Conservation (phyloP, 1,140 invertebrate species). For the Sitodiplosis mosellana region DNA sequence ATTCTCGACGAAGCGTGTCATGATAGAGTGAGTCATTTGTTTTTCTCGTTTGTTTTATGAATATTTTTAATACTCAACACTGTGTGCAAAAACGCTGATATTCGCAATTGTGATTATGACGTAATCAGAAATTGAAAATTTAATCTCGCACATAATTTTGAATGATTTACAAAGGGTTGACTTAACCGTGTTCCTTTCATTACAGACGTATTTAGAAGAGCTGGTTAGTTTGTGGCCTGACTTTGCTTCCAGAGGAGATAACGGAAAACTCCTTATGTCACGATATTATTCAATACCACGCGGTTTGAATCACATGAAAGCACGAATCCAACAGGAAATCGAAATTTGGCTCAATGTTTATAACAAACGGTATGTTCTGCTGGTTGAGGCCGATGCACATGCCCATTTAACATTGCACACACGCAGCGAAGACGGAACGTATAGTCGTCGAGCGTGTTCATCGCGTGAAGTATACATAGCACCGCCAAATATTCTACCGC, state of each 20-base stretch:
- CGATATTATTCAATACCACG: constrained; percentile 58
- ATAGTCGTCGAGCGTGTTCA: constrained; percentile 36
- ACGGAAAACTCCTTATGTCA: constrained; percentile 62
- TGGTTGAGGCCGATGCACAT: constrained; percentile 74
- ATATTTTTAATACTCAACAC: too few species aligned
- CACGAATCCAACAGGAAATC: constrained; percentile 49
- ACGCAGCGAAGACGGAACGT: constrained; percentile 59
- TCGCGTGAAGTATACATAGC: constrained; percentile 22
- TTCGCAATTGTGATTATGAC: too few species aligned
- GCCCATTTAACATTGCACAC: constrained; percentile 73
- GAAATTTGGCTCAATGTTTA: constrained; percentile 46
- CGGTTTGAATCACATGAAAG: constrained; percentile 46
- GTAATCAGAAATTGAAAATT: too few species aligned
- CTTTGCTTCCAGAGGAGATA: constrained; percentile 62
- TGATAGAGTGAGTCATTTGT: constrained; percentile 40
- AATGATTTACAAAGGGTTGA: too few species aligned
- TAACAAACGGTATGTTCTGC: constrained; percentile 45
- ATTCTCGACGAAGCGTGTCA: constrained; percentile 86
- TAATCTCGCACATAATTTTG: too few species aligned
- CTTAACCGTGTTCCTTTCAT: constrained; percentile 4
- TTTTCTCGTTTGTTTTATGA: not conserved
- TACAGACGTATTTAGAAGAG: constrained; percentile 53
- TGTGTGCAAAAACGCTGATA: too few species aligned
- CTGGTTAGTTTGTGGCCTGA: constrained; percentile 53
- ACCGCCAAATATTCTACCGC: constrained; percentile 45